phyloP scores from a whole-genome alignment of 1,140 invertebrate species.

The Acromyrmex echinatior region DNA sequence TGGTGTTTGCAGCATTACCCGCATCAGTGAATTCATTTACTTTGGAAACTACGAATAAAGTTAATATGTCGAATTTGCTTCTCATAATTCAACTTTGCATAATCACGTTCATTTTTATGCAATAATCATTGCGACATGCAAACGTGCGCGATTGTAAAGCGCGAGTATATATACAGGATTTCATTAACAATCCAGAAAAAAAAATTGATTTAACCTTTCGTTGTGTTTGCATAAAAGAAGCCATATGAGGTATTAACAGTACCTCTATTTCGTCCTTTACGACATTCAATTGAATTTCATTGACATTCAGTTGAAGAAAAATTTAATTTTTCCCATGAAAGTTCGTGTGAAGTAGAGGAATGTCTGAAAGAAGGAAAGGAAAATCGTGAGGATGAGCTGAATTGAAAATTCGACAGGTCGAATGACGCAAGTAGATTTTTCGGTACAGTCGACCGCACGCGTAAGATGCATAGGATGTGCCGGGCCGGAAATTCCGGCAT shows the following conservation, averaged over 20 bases:
- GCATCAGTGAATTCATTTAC: conserved; percentile 42
- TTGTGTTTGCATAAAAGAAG: neutral
- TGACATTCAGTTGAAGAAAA: neutral
- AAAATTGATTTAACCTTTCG: neutral
- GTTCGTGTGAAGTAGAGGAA: neutral
- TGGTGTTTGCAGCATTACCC: conserved; percentile 18
- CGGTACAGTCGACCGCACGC: neutral
- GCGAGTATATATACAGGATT: neutral
- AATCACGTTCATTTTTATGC: neutral
- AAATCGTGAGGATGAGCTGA: neutral
- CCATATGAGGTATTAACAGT: neutral
- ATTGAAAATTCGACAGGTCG: conserved; percentile 45
- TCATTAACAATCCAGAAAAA: neutral
- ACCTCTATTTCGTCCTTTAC: neutral
- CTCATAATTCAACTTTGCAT: conserved; percentile 6
- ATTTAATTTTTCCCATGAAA: conserved; percentile 13
- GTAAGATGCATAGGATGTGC: conserved; percentile 36
- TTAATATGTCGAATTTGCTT: conserved; percentile 25
- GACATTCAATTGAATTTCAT: neutral
- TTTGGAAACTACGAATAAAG: conserved; percentile 37
- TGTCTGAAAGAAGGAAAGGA: neutral
- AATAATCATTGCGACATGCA: neutral
- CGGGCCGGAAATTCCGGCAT: conserved; percentile 49
- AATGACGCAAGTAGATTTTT: conserved; percentile 48
- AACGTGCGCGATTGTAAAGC: neutral